A percentile compares a stretch with the other conserved stretches of the same genome.
Conservation (phyloP, 2,113 vertebrate species). For the Kryptolebias marmoratus region DNA sequence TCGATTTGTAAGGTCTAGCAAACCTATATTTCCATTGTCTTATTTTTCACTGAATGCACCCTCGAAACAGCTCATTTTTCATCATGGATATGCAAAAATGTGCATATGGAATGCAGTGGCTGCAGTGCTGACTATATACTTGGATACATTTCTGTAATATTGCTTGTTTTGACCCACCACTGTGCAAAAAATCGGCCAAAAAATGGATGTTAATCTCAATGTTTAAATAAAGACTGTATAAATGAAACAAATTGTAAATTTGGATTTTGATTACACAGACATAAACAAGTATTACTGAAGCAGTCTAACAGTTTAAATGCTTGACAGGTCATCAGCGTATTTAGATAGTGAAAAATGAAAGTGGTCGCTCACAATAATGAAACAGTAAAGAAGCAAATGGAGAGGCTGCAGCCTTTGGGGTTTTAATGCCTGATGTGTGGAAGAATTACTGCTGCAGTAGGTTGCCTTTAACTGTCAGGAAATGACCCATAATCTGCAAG, state of each 20-base stretch:
- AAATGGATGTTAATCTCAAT: no score
- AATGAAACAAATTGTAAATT: background rate
- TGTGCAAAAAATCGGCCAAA: background rate
- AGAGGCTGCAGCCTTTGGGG: slow-evolving; percentile 57
- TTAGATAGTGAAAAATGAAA: background rate
- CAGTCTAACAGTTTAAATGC: background rate
- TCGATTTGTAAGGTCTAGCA: background rate
- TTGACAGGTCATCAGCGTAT: no score
- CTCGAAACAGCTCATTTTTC: background rate
- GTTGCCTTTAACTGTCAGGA: slow-evolving; percentile 79
- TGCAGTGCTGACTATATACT: background rate
- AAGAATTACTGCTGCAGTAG: slow-evolving; percentile 71
- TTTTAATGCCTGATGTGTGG: slow-evolving; percentile 65
- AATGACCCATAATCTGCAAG: slow-evolving; percentile 81
- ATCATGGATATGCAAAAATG: background rate
- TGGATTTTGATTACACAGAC: background rate
- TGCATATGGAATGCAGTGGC: background rate
- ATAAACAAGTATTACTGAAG: background rate
- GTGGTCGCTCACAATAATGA: slow-evolving; percentile 12
- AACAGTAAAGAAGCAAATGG: slow-evolving; percentile 64
- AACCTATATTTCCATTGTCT: no score
- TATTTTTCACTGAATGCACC: no score
- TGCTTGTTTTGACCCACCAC: background rate
- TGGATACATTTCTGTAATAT: background rate
- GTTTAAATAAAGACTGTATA: background rate